phyloP scores from a whole-genome alignment of 2,797 vertebrate genomes.

The Anniella stebbinsi region DNA sequence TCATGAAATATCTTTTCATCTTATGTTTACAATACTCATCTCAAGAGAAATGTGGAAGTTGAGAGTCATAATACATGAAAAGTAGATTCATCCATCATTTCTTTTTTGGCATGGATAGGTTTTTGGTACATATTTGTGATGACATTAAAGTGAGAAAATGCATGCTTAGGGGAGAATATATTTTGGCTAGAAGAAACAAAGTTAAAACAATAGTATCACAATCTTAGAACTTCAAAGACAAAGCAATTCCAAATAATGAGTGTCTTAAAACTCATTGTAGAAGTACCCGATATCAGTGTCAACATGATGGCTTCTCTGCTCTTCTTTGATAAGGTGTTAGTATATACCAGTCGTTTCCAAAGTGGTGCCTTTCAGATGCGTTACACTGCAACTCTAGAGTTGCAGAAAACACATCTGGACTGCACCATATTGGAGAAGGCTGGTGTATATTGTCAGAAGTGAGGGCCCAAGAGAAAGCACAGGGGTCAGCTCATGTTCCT shows the following conservation, averaged over 20 bases:
- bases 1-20: constrained; percentile 20
- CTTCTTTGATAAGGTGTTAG: not conserved
- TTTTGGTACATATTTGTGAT: constrained; percentile 22
- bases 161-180: constrained; percentile 33
- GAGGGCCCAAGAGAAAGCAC: not conserved
- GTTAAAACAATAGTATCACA: constrained; percentile 20
- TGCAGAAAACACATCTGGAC: too few species aligned
- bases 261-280: constrained; percentile 25
- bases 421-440: too few species aligned
- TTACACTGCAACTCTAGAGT: too few species aligned
- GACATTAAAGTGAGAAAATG: constrained; percentile 30
- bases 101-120: constrained; percentile 24
- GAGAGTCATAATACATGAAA: constrained; percentile 30
- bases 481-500: not conserved
- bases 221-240: not conserved
- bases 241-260: constrained; percentile 43
- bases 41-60: constrained; percentile 20
- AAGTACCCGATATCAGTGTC: not conserved
- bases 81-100: constrained; percentile 25
- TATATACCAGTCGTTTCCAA: not conserved
- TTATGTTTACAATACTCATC: constrained; percentile 7
- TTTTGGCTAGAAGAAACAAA: not conserved
- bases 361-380: too few species aligned
- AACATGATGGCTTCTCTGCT: not conserved
- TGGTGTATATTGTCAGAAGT: not conserved